Evolutionary conservation across 2,888 invertebrate genomes (phyloP).

Genomic region (Leptinotarsa haldemani): DNA sequence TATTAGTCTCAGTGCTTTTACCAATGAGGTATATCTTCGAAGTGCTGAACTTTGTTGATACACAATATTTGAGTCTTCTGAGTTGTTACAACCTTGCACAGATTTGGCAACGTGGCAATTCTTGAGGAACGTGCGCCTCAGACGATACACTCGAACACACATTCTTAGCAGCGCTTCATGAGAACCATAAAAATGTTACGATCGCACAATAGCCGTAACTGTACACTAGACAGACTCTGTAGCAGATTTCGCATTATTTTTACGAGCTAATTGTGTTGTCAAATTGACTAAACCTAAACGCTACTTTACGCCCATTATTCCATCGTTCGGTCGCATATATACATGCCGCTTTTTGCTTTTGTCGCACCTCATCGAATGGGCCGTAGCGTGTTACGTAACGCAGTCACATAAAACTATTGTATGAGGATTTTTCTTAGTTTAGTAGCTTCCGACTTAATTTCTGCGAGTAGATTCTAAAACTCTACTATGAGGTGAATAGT

Average conservation of each 20-base stretch:
- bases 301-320: conserved; percentile 55
- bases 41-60: too few species aligned
- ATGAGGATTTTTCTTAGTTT: not conserved
- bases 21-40: too few species aligned
- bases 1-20: too few species aligned
- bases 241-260: conserved; percentile 62
- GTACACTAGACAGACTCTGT: conserved; percentile 63
- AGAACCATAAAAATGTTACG: conserved; percentile 65
- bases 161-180: conserved; percentile 51
- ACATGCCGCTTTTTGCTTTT: conserved; percentile 37
- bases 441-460: not conserved
- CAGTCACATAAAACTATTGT: conserved; percentile 4
- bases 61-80: too few species aligned
- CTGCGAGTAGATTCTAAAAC: not conserved
- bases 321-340: conserved; percentile 46
- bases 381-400: conserved; percentile 17
- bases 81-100: not conserved
- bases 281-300: conserved; percentile 59
- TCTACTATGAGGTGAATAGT: too few species aligned
- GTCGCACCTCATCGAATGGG: conserved; percentile 26
- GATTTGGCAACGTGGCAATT: conserved; percentile 11
- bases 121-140: conserved; percentile 43
- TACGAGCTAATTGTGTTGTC: conserved; percentile 65
- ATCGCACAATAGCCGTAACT: conserved; percentile 64
- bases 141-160: conserved; percentile 21